A percentile compares a stretch with the other conserved stretches of the same genome.
These are phyloP conservation scores for Pangasius macronema DNA, from an alignment of 2,797 vertebrate genomes.

Conservation along the genomic window DNA sequence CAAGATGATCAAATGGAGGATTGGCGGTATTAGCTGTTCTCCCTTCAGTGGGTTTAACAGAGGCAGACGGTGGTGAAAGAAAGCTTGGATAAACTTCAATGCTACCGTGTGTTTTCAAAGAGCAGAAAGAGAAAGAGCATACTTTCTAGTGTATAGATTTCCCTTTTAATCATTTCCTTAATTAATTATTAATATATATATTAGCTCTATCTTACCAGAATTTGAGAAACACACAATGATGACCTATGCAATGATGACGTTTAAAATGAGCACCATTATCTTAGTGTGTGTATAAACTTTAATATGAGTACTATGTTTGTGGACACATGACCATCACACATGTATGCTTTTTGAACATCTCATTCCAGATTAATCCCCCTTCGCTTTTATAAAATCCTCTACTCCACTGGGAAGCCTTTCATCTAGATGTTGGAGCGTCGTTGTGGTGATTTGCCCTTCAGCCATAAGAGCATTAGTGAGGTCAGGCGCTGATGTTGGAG, in stretches of 20 bases:
- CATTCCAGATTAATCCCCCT: neutral
- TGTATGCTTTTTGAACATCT: neutral
- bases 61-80: neutral
- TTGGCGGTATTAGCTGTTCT: neutral
- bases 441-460: neutral
- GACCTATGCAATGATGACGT: neutral
- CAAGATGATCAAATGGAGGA: conserved; percentile 5
- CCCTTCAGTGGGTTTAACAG: neutral
- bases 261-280: neutral
- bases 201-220: neutral
- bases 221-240: neutral
- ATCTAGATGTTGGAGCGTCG: neutral
- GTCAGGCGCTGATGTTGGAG: neutral
- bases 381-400: neutral
- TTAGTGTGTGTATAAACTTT: neutral
- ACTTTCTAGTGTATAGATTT: neutral
- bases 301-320: neutral
- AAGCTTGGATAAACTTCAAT: neutral
- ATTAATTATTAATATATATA: too few relatives aligned
- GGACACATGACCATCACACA: neutral
- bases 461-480: neutral
- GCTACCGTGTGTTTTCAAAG: neutral
- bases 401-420: neutral
- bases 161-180: neutral
- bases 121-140: neutral